A percentile compares a stretch with the other conserved stretches of the same genome.
phyloP scores from a whole-genome alignment of 2,797 vertebrate species.

The Brachymystax lenok region DNA sequence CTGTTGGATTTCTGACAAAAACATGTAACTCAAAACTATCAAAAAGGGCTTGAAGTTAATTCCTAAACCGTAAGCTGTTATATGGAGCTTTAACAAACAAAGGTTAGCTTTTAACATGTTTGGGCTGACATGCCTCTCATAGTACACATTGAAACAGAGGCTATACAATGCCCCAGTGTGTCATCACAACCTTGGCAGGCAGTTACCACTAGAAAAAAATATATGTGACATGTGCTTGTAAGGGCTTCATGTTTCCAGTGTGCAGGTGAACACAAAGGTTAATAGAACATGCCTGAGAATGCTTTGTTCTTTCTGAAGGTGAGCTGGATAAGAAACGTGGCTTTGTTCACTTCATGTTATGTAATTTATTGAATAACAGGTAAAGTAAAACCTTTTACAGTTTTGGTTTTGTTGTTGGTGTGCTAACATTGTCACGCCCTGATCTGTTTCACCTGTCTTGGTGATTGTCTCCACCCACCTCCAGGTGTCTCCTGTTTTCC shows the following conservation, averaged over 20 bases:
- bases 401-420: constrained; percentile 31
- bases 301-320: constrained; percentile 67
- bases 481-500: no score
- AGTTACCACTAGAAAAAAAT: constrained; percentile 63
- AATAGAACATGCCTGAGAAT: constrained; percentile 74
- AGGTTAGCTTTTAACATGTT: constrained; percentile 4
- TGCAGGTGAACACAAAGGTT: constrained; percentile 66
- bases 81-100: constrained; percentile 9
- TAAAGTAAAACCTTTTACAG: constrained; percentile 51
- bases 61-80: constrained; percentile 21
- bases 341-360: constrained; percentile 46
- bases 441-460: no score
- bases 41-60: constrained; percentile 46
- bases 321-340: constrained; percentile 64
- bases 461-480: no score
- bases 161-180: constrained; percentile 18
- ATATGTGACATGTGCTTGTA: constrained; percentile 73
- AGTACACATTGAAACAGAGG: constrained; percentile 34
- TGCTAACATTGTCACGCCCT: no score
- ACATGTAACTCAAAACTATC: constrained; percentile 32
- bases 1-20: constrained; percentile 12
- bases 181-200: constrained; percentile 60
- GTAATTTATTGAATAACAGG: constrained; percentile 54
- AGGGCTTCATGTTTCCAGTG: constrained; percentile 71
- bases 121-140: background rate